Evolutionary conservation across 2,797 vertebrate genomes (phyloP), one percentile per base, ranked within the genome.

Genomic region (Antennarius maculatus): DNA sequence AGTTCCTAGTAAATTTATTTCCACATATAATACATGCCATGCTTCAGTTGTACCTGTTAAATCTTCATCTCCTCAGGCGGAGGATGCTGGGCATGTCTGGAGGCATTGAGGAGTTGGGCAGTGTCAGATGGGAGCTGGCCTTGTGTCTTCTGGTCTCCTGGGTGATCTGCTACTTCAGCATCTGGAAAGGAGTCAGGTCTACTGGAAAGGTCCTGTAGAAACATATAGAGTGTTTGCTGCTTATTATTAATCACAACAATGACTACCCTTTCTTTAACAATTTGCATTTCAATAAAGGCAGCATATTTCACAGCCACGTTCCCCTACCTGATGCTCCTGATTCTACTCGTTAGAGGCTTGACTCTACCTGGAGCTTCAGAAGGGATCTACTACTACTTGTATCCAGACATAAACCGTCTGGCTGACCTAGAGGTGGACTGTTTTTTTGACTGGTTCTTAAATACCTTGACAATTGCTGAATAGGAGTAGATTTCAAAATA

Each of bases 351-450:
- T 55, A 76, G 89, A 34, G 87, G 89, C 0, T 15, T 86, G 58
- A 90, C 84, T 63, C 66, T 92, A 11, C 89, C 91, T 79, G 91
- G 91, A 77, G 86, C 88, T 46, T 54, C 69, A 62, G 66, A 87
- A 7, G 91, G 90, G 23, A 61, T 92, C 28, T 13, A 71, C 31
- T 91, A 68, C 56, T 92, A 89, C 59, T 69, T 92, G 27, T 59
- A 88, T 65, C 86, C 88, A 55, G 74, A 92, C 7, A 12, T 81
- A 0, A 50, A 64, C 9, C 57, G 46, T 7, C 78, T 92, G 43
- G 50, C 81, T 11, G 76, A 88, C 17, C 66, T 85, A 31, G 72
- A 91, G 86, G 53, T 54, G 14, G 6, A 3, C 14, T 16, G 27
- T 6, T 15, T 16, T 29, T 43, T 52, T 81, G 83, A 84, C 9